phyloP scores from a whole-genome alignment of 2,797 vertebrate species.

The Sebastiscus tertius region DNA sequence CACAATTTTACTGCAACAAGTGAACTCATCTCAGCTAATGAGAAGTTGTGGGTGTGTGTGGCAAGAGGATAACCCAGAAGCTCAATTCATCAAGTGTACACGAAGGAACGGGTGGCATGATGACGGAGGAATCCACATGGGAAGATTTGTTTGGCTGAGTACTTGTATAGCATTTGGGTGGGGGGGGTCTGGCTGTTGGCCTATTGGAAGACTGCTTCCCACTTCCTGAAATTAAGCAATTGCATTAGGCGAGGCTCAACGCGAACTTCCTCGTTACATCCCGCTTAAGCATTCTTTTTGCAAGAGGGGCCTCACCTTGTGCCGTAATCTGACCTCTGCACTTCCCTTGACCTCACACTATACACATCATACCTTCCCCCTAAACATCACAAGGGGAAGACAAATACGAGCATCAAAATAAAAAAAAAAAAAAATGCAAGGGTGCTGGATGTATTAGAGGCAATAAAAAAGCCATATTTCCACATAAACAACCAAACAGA shows the following conservation, averaged over 20 bases:
- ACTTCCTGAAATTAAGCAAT: conserved; percentile 71
- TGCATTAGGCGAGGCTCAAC: conserved; percentile 67
- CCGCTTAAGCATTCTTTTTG: not conserved
- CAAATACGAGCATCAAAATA: conserved; percentile 48
- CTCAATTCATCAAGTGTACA: conserved; percentile 13
- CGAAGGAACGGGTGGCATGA: not conserved
- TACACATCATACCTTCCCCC: conserved; percentile 15
- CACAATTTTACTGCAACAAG: conserved; percentile 25
- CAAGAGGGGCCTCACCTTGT: conserved; percentile 16
- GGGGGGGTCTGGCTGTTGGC: conserved; percentile 54
- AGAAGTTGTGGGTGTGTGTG: conserved; percentile 12
- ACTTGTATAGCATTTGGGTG: conserved; percentile 41
- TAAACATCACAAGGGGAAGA: conserved; percentile 41
- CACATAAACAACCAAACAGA: conserved; percentile 51
- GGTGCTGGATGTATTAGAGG: conserved; percentile 54
- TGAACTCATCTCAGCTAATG: conserved; percentile 14
- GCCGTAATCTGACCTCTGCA: conserved; percentile 38
- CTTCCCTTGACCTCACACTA: conserved; percentile 23
- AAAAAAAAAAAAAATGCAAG: conserved; percentile 32
- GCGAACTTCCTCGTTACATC: conserved; percentile 15
- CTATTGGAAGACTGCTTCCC: conserved; percentile 79
- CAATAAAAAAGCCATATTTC: conserved; percentile 60
- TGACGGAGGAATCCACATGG: conserved; percentile 38
- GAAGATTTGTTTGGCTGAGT: conserved; percentile 58
- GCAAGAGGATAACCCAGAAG: conserved; percentile 43